Evolutionary conservation across 2,888 invertebrate species (phyloP).

Genomic region (Ennomos fuscantarius): DNA sequence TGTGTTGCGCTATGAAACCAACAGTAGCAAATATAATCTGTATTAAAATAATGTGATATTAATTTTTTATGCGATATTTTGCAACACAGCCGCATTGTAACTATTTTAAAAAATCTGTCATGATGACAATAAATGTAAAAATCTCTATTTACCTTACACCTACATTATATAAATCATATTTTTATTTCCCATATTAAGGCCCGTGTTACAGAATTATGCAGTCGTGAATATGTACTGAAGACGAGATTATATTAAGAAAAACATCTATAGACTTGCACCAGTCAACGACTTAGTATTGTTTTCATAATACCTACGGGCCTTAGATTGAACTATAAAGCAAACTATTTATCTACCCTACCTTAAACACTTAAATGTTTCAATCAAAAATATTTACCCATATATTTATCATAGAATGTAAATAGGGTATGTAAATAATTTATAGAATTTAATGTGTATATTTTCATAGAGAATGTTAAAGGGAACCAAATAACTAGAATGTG

Average conservation of each 20-base stretch:
- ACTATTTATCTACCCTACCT: constrained; percentile 31
- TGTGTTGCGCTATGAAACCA: too few species aligned
- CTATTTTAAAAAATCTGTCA: constrained; percentile 8
- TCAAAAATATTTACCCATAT: constrained; percentile 25
- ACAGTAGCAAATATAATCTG: neutral
- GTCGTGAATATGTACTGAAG: too few species aligned
- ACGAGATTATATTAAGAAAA: too few species aligned
- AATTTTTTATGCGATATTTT: neutral
- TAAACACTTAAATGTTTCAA: constrained; percentile 22
- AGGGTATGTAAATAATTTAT: constrained; percentile 65
- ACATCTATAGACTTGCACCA: too few species aligned
- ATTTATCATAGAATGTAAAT: constrained; percentile 65
- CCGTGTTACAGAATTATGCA: too few species aligned
- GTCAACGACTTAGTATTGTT: too few species aligned
- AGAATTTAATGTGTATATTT: constrained; percentile 79
- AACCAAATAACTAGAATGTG: constrained; percentile 75
- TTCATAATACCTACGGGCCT: too few species aligned
- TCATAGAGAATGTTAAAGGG: constrained; percentile 82
- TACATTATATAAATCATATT: constrained; percentile 6
- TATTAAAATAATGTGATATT: neutral
- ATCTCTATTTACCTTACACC: constrained; percentile 19
- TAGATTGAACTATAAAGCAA: constrained; percentile 39
- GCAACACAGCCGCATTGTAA: neutral
- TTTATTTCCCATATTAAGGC: constrained; percentile 1
- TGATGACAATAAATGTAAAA: constrained; percentile 48